Evolutionary conservation across 2,888 invertebrate species (phyloP), one percentile per base, ranked within the genome.

Genomic region (Lingula anatina): DNA sequence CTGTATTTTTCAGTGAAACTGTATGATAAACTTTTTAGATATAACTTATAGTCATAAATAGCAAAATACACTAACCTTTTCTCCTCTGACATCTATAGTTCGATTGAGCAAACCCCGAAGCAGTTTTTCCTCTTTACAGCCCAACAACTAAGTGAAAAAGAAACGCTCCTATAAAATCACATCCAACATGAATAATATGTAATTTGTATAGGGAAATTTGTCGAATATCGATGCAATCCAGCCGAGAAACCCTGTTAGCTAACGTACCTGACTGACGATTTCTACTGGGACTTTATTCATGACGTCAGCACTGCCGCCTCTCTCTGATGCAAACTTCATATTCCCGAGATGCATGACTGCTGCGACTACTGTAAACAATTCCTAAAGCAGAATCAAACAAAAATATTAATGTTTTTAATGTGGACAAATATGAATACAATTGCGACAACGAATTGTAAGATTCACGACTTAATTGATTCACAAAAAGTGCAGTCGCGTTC

Each of bases 341-440:
- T 92, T 92, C 12, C 92, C 92, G 59, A 92, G 81, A 68, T 92
- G 91, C 50, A 93, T 78, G 37, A 93, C 84, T 51, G 87, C 86
- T 5, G 88, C 89, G n/a, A 92, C 83, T 55, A 92, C 89, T 44
- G 83, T 81, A 66, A 89, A 88, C 58, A 92, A 54, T 4, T 64
- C 70, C 74, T 74, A 55, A 45, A 58, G 54, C 5, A 35, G 24
- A 44, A 54, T 48, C 5, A 51, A 35, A 48, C 24, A n/a, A 40
- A 37, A 28, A 36, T 0, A 24, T n/a, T 25, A 4, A 47, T n/a
- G n/a, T n/a, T n/a, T n/a, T n/a, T n/a, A n/a, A n/a, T n/a, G n/a
- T n/a, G n/a, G n/a, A 9, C 18, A 46, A 9, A 46, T 43, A 35
- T n/a, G 18, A 25, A 28, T 24, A n/a, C 24, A n/a, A 45, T 21